Base-by-base conservation (phyloP, 2,888 invertebrate species). In the Liopterus haemorrhoidalis region DNA sequence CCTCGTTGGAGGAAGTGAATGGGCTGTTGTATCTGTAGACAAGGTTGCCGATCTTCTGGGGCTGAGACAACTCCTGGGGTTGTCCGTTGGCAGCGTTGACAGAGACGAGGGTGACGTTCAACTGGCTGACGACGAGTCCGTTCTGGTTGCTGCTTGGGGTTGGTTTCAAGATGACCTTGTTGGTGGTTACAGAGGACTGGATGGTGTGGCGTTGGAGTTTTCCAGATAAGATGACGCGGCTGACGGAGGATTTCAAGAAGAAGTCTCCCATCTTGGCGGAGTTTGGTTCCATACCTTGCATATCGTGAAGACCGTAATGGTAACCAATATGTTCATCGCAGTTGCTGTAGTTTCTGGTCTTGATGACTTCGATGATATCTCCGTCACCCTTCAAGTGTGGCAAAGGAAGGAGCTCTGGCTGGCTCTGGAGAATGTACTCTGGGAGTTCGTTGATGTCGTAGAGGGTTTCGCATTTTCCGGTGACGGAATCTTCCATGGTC, bases 401-500 rank as follows among this genome's bases (percentile, higher is more conserved):
- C 35, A 68, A 49, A 4, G 72, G 72, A 24, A 70, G 70, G 52
- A 78, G 70, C 50, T 73, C 65, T 1, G 78, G 77, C n/a, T 73
- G 59, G 42, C 69, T 68, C 38, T 76, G 69, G 31, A 76, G 63
- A 61, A 75, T 66, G 59, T 75, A 73, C 16, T 76, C 66, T 4
- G 76, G 70, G 36, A 81, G 65, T 5, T 76, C 76, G 8, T 74
- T 72, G 30, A 85, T 73, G 33, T 82, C 74, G 64, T 85, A 85
- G n/a, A 77, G 59, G n/a, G 80, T 79, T 57, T 82, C 81, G 54
- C 81, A 81, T 61, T 76, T 75, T 35, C 85, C 85, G 33, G 79
- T 76, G 15, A 85, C 76, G 24, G 82, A 76, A 53, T 78, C 74
- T 66, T 85, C 85, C 79, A 84, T 79, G 51, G 77, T 77, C 54